Base-by-base conservation (phyloP, 2,888 invertebrate genomes). In the Desoria tigrina region DNA sequence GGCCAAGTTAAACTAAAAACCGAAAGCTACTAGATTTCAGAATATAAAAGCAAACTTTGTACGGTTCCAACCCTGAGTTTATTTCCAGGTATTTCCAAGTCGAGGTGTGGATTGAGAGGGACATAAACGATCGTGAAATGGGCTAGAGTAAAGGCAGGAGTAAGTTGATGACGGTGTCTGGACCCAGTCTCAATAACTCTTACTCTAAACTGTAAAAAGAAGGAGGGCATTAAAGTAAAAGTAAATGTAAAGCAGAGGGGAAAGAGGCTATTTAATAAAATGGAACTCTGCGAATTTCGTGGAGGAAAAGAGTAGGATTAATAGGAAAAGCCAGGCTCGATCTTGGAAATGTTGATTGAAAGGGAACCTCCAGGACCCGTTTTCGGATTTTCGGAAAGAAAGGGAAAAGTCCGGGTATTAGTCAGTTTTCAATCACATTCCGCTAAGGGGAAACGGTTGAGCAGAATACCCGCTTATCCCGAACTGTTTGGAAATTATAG, bases 351-450 rank as follows among this genome's bases (percentile, higher is more conserved):
- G 51, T 26, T 51, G 51, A 51, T 51, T 51, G 51, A 51, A 51
- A 51, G 51, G 16, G 51, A 51, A 51, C 26, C 26, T 26, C 23
- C 45, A 45, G 21, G n/a, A 16, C 16, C 39, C 9, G 45, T 21
- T 32, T 32, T 11, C 32, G 32, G 32, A 32, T 32, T 32, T 32
- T 4, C 39, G 16, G 6, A 6, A 18, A 45, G 45, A 45, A 21
- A 45, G 21, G 16, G 18, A 21, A 45, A 39, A 45, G 9, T n/a
- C 45, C 45, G 45, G 45, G 45, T 45, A 45, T 45, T 45, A 45
- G 45, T 45, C 45, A 45, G 45, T 45, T 45, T 45, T 45, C 45
- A 45, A 45, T 45, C 45, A 45, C 45, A 45, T 45, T 21, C 45
- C 18, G 16, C 4, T 6, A 6, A 45, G n/a, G 6, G 16, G 18